These are phyloP conservation scores for Upupa epops DNA, from an alignment of 2,113 vertebrate genomes.

Conservation along the genomic window DNA sequence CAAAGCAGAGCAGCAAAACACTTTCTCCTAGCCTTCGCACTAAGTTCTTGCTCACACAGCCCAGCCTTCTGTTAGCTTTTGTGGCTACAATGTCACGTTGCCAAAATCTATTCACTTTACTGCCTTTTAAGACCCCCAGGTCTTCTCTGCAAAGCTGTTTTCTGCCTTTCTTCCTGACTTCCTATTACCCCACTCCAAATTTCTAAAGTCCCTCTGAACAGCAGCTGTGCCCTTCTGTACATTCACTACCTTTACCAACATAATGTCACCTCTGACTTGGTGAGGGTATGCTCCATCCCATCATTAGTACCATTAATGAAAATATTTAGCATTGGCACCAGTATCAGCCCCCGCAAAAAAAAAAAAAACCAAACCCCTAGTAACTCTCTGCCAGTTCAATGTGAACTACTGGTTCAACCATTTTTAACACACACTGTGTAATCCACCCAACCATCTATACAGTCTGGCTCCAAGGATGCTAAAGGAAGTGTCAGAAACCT, in stretches of 20 bases:
- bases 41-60: not conserved
- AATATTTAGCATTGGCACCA: not conserved
- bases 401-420: not conserved
- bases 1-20: not conserved
- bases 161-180: not conserved
- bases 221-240: not conserved
- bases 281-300: not conserved
- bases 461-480: not conserved
- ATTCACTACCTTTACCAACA: not conserved
- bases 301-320: not conserved
- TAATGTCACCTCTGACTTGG: not conserved
- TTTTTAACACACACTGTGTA: not conserved
- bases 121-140: not conserved
- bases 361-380: not conserved
- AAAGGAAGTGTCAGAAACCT: not conserved
- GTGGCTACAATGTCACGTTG: not conserved
- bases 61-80: not conserved
- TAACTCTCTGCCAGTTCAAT: not conserved
- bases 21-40: not conserved
- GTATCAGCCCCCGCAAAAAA: not conserved
- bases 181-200: not conserved
- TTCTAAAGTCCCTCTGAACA: not conserved
- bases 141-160: not conserved
- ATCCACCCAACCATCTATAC: not conserved
- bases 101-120: not conserved